phyloP scores from a whole-genome alignment of 2,888 invertebrate species.

The Epirrhoe alternata region DNA sequence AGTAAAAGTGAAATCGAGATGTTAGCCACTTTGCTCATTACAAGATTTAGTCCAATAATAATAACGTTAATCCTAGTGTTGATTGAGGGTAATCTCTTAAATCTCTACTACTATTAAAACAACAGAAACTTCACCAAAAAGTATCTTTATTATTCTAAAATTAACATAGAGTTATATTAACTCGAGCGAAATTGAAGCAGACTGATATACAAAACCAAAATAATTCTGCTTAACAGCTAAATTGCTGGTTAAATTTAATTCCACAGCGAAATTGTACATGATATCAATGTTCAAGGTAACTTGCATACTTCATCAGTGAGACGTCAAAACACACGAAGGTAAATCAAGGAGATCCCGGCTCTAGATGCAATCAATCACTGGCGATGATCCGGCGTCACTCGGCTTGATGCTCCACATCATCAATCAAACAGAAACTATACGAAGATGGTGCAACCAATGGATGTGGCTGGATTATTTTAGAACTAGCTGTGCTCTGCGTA shows the following conservation, averaged over 20 bases:
- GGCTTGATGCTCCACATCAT: slow-evolving; percentile 71
- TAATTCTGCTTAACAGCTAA: too few relatives aligned
- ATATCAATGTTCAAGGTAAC: neutral
- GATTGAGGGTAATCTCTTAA: too few relatives aligned
- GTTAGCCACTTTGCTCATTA: too few relatives aligned
- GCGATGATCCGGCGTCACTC: slow-evolving; percentile 75
- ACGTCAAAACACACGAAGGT: slow-evolving; percentile 35
- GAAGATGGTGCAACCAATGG: slow-evolving; percentile 21
- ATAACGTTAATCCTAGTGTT: too few relatives aligned
- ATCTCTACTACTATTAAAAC: too few relatives aligned
- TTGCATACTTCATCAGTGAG: slow-evolving; percentile 29
- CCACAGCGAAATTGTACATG: neutral
- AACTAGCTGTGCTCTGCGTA: neutral
- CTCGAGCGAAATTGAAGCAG: too few relatives aligned
- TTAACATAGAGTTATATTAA: too few relatives aligned
- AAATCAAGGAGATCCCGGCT: slow-evolving; percentile 55
- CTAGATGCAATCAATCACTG: slow-evolving; percentile 70
- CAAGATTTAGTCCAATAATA: too few relatives aligned
- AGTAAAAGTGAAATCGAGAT: too few relatives aligned
- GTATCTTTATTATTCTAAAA: too few relatives aligned
- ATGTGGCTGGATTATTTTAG: slow-evolving; percentile 21
- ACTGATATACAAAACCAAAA: too few relatives aligned
- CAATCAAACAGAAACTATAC: slow-evolving; percentile 68
- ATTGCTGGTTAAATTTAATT: neutral
- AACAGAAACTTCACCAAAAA: too few relatives aligned